phyloP scores from a whole-genome alignment of 1,140 invertebrate species.

The Scaptomyza graminum region DNA sequence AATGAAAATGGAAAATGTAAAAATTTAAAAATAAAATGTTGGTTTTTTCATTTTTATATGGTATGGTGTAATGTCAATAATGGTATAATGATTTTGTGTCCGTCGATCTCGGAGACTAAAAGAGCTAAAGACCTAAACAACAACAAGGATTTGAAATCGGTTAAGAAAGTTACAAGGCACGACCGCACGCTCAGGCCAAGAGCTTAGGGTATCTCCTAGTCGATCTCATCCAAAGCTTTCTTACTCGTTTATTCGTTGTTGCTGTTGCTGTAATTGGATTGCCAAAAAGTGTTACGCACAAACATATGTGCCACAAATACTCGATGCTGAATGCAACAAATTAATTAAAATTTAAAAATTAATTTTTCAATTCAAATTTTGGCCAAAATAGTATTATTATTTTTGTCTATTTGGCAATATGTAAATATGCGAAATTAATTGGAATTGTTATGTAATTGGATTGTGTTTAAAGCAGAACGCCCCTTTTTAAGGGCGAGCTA shows the following conservation, averaged over 20 bases:
- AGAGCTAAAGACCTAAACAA: too few species aligned
- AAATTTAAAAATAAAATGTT: constrained; percentile 15
- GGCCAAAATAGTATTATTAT: not conserved
- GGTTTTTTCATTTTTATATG: not conserved
- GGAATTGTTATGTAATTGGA: constrained; percentile 45
- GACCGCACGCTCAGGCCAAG: too few species aligned
- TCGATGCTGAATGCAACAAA: constrained; percentile 38
- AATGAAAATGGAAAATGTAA: constrained; percentile 23
- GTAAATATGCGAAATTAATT: constrained; percentile 66
- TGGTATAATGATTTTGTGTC: too few species aligned
- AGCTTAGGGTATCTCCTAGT: too few species aligned
- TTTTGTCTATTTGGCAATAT: constrained; percentile 57
- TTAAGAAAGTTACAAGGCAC: too few species aligned
- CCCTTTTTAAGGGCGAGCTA: too few species aligned
- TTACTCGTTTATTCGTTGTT: not conserved
- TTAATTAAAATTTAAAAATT: constrained; percentile 65
- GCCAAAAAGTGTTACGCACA: constrained; percentile 30
- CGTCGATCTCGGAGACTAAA: too few species aligned
- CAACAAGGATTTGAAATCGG: too few species aligned
- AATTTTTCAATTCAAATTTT: constrained; percentile 58
- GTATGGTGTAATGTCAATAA: not conserved
- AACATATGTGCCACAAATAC: constrained; percentile 16
- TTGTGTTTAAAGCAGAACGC: constrained; percentile 26
- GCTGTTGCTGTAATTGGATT: constrained; percentile 34
- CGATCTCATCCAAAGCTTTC: too few species aligned